Base-by-base conservation (phyloP, 2,888 invertebrate genomes). In the Ligdia adustata region DNA sequence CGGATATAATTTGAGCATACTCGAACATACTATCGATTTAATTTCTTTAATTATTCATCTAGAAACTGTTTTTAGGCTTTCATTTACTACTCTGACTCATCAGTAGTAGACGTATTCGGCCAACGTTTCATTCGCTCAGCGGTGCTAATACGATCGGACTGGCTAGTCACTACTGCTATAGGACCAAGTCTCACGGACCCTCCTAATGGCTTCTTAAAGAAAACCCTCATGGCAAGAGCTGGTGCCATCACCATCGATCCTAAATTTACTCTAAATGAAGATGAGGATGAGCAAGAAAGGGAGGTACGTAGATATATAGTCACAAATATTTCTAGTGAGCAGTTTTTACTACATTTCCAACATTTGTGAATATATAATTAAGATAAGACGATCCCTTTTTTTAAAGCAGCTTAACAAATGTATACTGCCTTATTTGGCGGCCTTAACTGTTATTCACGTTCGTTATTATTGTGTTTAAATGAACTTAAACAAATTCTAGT, bases 211-310 rank as follows among this genome's bases (percentile, higher is more conserved):
- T 87, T 88, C 41, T 85, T 85, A 2, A 57, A 62, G 13, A 87
- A 87, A 55, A 89, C 89, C 0, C 61, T 90, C 7, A 39, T 88
- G 29, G 90, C 89, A 0, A 75, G 88, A 52, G 55, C 72, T n/a
- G 89, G 90, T 2, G 80, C 86, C 5, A 48, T 79, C 14, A 49
- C 53, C 13, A 70, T 89, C 29, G 87, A 89, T 48, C 2, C 56
- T 3, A 79, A 77, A 15, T 75, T 86, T 28, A 79, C 78, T 1
- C 56, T 87, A 0, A 84, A 82, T 52, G 87, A 87, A 59, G 89
- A 88, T 39, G 88, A 90, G 43, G 78, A 82, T 44, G 89, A 90
- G 49, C 90, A 90, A 41, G 89, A 90, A 50, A 67, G 81, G 35
- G 88, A 90, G 79, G 90, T 88, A 22, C n/a, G 22, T 22, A 22